Conservation (phyloP, 2,797 vertebrate genomes). For the Benthosema pterotum region DNA sequence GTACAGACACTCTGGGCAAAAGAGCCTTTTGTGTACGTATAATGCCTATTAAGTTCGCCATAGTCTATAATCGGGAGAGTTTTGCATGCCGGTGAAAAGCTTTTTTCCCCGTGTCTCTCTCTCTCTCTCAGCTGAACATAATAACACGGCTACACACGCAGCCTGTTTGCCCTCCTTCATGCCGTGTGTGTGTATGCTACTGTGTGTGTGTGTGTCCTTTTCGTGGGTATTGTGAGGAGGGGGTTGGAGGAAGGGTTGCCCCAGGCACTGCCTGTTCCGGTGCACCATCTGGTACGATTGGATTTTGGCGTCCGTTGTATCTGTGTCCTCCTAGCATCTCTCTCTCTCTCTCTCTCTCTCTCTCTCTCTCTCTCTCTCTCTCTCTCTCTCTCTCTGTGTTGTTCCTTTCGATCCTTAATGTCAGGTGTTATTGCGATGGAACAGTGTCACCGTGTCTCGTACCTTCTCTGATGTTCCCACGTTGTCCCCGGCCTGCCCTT, state of each 20-base stretch:
- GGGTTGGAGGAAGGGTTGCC: conserved; percentile 41
- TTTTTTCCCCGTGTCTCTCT: too few species aligned
- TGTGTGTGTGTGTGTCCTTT: conserved; percentile 19
- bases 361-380: too few species aligned
- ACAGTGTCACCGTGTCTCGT: too few species aligned
- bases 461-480: too few species aligned
- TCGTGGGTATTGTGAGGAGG: conserved; percentile 32
- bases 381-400: conserved; percentile 1
- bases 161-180: too few species aligned
- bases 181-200: neutral
- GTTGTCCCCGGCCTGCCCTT: too few species aligned
- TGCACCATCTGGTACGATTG: conserved; percentile 78
- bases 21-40: too few species aligned
- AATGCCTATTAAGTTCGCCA: too few species aligned
- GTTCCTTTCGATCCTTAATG: conserved; percentile 26
- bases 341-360: conserved; percentile 36
- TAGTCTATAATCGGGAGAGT: neutral
- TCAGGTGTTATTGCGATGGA: too few species aligned
- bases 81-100: neutral
- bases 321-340: conserved; percentile 60
- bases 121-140: too few species aligned
- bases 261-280: conserved; percentile 68
- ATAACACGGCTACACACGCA: too few species aligned
- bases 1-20: too few species aligned
- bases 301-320: conserved; percentile 65